Percentiles rank a stretch among this genome's conserved stretches.
Conservation (phyloP, 2,113 vertebrate genomes). For the Rhea pennata region DNA sequence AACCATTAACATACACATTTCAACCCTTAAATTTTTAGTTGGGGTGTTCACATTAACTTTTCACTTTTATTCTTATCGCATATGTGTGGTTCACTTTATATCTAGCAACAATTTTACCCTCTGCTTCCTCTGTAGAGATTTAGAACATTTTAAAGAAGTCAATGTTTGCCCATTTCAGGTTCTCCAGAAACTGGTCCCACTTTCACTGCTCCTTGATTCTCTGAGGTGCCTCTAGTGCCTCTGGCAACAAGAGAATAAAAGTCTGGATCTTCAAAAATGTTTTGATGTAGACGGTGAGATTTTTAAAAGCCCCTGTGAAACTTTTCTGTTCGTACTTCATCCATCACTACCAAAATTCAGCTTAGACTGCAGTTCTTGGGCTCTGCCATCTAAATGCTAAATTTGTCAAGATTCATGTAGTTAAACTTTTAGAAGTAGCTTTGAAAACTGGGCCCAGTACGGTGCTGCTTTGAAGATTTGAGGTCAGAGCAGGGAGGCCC, state of each 20-base stretch:
- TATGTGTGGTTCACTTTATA: neutral
- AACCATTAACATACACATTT: neutral
- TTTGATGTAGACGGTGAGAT: neutral
- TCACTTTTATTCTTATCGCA: neutral
- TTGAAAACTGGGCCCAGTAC: neutral
- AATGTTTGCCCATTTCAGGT: neutral
- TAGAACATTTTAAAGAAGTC: neutral
- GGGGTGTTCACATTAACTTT: neutral
- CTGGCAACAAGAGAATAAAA: neutral
- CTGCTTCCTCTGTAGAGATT: neutral
- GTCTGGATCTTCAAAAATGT: neutral
- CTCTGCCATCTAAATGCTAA: neutral
- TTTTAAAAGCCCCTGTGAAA: neutral
- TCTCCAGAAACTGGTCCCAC: neutral
- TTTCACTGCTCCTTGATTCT: neutral
- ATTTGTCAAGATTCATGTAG: neutral
- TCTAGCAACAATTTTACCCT: neutral
- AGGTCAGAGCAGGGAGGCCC: neutral
- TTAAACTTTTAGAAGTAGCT: neutral
- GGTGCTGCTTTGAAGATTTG: neutral
- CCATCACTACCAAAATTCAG: fast-evolving
- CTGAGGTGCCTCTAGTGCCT: neutral
- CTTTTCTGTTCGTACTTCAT: neutral
- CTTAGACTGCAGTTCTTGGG: neutral
- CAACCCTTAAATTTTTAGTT: neutral